phyloP scores from a whole-genome alignment of 2,797 vertebrate genomes.

The Monodelphis domestica region DNA sequence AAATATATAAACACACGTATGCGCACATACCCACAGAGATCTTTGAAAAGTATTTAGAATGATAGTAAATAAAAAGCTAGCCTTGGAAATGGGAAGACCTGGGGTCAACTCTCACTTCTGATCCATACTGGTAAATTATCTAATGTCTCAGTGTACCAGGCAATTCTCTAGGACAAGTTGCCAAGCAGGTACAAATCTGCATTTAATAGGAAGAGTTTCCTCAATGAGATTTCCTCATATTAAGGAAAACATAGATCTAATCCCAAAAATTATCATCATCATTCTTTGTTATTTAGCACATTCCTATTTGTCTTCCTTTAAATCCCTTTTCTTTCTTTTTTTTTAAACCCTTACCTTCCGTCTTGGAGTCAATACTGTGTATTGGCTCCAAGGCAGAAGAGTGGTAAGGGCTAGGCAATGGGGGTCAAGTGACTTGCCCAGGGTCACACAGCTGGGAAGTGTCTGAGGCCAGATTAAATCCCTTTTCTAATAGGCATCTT shows the following conservation, averaged over 20 bases:
- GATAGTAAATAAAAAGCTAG: neutral
- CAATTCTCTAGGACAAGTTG: neutral
- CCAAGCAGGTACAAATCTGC: neutral
- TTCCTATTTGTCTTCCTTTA: neutral
- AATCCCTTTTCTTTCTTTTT: neutral
- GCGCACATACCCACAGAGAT: neutral
- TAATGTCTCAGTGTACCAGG: neutral
- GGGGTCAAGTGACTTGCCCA: too few relatives aligned
- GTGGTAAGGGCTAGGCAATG: too few relatives aligned
- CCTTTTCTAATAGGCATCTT: too few relatives aligned
- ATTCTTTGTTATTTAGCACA: neutral
- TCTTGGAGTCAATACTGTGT: too few relatives aligned
- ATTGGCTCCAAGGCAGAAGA: too few relatives aligned
- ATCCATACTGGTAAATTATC: neutral
- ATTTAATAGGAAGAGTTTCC: neutral
- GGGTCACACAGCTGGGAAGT: too few relatives aligned
- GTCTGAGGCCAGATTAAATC: too few relatives aligned
- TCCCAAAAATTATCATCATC: neutral
- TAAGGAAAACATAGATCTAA: neutral
- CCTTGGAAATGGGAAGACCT: neutral
- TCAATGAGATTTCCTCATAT: neutral
- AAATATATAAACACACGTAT: neutral
- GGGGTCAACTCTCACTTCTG: neutral
- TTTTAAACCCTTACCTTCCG: too few relatives aligned
- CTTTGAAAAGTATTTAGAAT: neutral